Conservation (phyloP, 1,140 invertebrate species). For the Lethrus apterus region DNA sequence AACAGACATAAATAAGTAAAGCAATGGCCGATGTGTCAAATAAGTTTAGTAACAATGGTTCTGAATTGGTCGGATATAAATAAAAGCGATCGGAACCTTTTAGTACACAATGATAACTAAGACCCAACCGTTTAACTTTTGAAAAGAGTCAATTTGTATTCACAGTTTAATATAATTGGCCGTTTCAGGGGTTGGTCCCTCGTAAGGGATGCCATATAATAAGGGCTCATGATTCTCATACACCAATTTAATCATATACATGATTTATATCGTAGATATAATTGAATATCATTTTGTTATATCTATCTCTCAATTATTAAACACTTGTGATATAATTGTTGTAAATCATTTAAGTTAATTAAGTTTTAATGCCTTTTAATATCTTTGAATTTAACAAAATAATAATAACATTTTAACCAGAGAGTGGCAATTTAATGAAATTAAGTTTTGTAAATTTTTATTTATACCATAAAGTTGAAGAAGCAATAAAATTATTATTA, state of each 20-base stretch:
- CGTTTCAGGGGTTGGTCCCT: conserved; percentile 17
- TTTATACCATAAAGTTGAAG: too few relatives aligned
- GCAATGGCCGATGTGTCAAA: too few relatives aligned
- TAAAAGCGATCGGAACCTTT: conserved; percentile 25
- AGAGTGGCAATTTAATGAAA: too few relatives aligned
- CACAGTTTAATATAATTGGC: conserved; percentile 36
- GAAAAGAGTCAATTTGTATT: conserved; percentile 38
- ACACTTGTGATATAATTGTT: conserved; percentile 5
- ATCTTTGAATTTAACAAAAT: neutral
- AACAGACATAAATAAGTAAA: too few relatives aligned
- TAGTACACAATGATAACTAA: conserved; percentile 30
- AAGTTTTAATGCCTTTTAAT: neutral
- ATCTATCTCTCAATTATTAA: neutral
- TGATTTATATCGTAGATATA: conserved; percentile 31
- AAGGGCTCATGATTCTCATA: conserved; percentile 24
- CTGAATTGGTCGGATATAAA: conserved; percentile 26
- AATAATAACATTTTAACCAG: too few relatives aligned
- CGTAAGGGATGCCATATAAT: conserved; percentile 22
- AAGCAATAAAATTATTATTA: too few relatives aligned
- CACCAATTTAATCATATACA: conserved; percentile 31
- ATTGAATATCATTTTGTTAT: conserved; percentile 8
- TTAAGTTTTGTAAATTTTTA: too few relatives aligned
- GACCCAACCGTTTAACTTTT: conserved; percentile 34
- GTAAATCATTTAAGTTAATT: neutral
- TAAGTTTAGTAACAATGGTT: conserved; percentile 6